A percentile compares a stretch with the other conserved stretches of the same genome.
These are phyloP conservation scores for Bombus terrestris DNA, from an alignment of 1,140 invertebrate species.

Conservation along the genomic window DNA sequence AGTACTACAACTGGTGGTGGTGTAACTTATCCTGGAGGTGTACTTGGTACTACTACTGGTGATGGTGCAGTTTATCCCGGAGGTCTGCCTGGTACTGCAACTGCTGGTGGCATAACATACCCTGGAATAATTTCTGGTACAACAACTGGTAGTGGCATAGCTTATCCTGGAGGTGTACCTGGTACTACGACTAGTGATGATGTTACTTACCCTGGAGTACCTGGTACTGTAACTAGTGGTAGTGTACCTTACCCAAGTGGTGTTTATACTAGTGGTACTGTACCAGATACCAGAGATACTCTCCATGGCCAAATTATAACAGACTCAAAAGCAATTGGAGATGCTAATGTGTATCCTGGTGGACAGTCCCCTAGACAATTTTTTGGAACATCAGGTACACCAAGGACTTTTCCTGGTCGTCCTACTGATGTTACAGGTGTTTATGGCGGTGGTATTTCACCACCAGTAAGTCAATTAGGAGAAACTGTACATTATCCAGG, in stretches of 20 bases:
- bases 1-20: not conserved
- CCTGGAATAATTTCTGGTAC: conserved; percentile 23
- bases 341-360: conserved; percentile 4
- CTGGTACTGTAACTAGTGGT: conserved; percentile 58
- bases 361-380: conserved; percentile 10
- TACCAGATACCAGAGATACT: not conserved
- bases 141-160: not conserved
- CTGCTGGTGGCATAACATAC: conserved; percentile 9
- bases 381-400: too few species aligned
- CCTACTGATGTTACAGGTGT: not conserved
- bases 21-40: conserved; percentile 10
- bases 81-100: conserved; percentile 38
- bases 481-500: not conserved
- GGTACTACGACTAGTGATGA: conserved; percentile 39
- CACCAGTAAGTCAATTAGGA: not conserved
- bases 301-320: not conserved
- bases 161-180: conserved; percentile 42
- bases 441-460: conserved; percentile 4
- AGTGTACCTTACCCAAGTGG: conserved; percentile 41
- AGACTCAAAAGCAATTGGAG: conserved; percentile 19
- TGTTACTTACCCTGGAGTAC: conserved; percentile 43
- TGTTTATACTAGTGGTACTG: conserved; percentile 3
- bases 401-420: too few species aligned
- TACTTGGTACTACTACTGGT: not conserved
- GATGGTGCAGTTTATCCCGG: not conserved